phyloP scores from a whole-genome alignment of 2,113 vertebrate species.

The Morone chrysops region DNA sequence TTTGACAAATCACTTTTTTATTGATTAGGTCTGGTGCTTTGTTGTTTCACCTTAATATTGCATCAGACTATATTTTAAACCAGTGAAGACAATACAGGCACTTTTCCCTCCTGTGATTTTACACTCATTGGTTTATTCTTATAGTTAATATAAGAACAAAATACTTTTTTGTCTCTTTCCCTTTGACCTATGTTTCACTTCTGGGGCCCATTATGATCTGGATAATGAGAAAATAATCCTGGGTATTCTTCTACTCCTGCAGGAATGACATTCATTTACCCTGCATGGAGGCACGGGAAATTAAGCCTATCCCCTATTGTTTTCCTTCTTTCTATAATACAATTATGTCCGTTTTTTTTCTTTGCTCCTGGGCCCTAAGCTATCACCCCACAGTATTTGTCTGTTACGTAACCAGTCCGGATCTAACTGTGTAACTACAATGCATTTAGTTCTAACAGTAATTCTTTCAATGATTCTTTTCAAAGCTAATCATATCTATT shows the following conservation, averaged over 20 bases:
- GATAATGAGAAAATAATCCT: slow-evolving; percentile 69
- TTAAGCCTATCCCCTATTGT: slow-evolving; percentile 55
- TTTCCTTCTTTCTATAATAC: slow-evolving; percentile 58
- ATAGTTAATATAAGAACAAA: slow-evolving; percentile 15
- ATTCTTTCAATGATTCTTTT: slow-evolving; percentile 24
- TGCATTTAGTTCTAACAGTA: slow-evolving; percentile 19
- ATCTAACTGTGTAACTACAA: slow-evolving; percentile 34
- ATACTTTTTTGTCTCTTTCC: slow-evolving; percentile 16
- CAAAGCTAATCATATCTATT: slow-evolving; percentile 41
- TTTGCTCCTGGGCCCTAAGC: slow-evolving; percentile 46
- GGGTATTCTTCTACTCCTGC: slow-evolving; percentile 53
- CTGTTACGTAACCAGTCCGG: slow-evolving; percentile 33
- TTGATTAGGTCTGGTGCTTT: slow-evolving; percentile 9
- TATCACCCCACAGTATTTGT: slow-evolving; percentile 49
- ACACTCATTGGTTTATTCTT: background rate
- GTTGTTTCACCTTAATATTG: background rate
- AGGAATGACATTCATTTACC: slow-evolving; percentile 68
- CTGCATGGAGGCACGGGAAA: slow-evolving; percentile 59
- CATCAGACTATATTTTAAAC: background rate
- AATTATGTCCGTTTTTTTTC: slow-evolving; percentile 52
- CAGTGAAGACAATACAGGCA: background rate
- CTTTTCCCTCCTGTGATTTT: slow-evolving; percentile 1
- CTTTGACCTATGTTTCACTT: slow-evolving; percentile 59
- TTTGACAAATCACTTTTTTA: slow-evolving; percentile 14
- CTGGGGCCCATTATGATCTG: slow-evolving; percentile 47